Percentiles rank a stretch among this genome's conserved stretches.
These are phyloP conservation scores for Oenanthe melanoleuca DNA, from an alignment of 2,113 vertebrate genomes.

Conservation along the genomic window DNA sequence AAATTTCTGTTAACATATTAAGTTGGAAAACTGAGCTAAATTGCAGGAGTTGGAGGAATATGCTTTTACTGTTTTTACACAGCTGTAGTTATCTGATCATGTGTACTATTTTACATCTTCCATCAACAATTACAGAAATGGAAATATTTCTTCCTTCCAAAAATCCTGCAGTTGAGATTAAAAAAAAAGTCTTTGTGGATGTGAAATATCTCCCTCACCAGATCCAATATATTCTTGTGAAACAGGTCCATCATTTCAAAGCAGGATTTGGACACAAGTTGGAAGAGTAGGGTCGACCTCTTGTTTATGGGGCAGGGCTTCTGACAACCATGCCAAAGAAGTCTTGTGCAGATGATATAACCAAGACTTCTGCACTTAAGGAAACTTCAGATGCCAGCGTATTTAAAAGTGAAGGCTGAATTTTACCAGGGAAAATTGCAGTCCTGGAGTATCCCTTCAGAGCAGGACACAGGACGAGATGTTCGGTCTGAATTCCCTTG, in stretches of 20 bases:
- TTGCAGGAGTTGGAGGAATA: background rate
- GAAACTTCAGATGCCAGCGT: background rate
- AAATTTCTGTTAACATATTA: background rate
- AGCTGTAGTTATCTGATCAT: background rate
- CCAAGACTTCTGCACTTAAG: background rate
- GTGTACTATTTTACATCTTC: background rate
- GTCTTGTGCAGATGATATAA: background rate
- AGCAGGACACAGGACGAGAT: background rate
- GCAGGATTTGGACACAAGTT: background rate
- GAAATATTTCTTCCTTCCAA: background rate
- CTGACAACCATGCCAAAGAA: background rate
- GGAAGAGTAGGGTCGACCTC: fast-evolving
- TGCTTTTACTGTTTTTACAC: background rate
- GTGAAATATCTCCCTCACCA: background rate
- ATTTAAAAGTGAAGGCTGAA: background rate
- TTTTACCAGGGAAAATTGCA: background rate
- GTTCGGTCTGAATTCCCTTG: background rate
- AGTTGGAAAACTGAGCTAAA: background rate
- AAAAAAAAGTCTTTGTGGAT: background rate
- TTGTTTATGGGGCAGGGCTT: background rate
- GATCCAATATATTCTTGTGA: background rate
- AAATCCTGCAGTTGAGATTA: background rate
- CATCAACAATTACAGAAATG: background rate
- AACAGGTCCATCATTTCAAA: background rate
- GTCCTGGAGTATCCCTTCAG: background rate